Evolutionary conservation across 2,797 vertebrate genomes (phyloP).

Genomic region (Phataginus tetradactyla): DNA sequence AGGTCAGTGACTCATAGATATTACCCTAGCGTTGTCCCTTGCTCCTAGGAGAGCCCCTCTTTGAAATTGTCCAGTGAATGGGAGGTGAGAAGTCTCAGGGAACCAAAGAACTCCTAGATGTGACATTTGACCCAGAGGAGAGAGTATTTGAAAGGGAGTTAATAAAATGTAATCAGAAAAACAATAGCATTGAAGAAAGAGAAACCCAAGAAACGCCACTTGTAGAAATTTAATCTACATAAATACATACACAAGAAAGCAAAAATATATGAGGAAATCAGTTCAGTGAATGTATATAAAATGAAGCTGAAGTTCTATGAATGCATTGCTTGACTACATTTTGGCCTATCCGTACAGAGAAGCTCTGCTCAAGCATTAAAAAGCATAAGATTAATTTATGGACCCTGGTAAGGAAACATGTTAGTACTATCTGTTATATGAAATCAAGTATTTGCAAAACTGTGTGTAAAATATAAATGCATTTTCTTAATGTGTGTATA

Average conservation of each 20-base stretch:
- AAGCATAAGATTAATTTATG: neutral
- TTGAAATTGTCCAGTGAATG: neutral
- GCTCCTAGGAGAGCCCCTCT: neutral
- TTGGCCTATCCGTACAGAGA: neutral
- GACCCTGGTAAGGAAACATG: neutral
- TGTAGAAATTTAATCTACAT: neutral
- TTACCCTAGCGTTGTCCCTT: neutral
- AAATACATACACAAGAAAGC: neutral
- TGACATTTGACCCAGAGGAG: neutral
- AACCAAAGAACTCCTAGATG: neutral
- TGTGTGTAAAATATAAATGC: neutral
- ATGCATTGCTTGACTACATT: neutral
- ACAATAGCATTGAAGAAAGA: neutral
- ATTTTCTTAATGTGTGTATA: neutral
- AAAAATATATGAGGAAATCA: neutral
- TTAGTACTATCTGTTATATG: neutral
- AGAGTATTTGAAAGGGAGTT: neutral
- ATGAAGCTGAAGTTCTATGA: neutral
- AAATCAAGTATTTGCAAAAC: neutral
- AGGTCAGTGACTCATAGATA: neutral
- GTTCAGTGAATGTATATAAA: neutral
- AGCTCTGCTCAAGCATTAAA: neutral
- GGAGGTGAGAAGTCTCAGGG: neutral
- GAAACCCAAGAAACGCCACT: neutral
- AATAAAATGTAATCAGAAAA: neutral